phyloP scores from a whole-genome alignment of 2,888 invertebrate genomes.

The Chloroclystis v-ata region DNA sequence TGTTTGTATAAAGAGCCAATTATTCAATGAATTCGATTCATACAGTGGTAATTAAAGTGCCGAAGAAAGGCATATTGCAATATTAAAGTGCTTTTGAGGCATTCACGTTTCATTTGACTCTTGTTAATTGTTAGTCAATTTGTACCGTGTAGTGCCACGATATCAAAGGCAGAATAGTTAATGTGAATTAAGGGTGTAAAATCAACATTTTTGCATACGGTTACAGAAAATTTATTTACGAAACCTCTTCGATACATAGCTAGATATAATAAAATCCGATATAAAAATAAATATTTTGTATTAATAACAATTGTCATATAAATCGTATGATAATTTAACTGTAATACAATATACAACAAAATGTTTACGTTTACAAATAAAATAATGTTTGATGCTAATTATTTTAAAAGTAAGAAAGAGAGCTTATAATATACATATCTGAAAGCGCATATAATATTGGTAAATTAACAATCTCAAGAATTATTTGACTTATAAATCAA shows the following conservation, averaged over 20 bases:
- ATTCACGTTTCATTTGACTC: constrained; percentile 5
- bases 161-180: background rate
- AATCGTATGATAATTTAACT: constrained; percentile 31
- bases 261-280: constrained; percentile 58
- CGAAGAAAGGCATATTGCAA: too few species aligned
- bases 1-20: too few species aligned
- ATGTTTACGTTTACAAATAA: background rate
- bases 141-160: constrained; percentile 1
- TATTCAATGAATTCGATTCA: too few species aligned
- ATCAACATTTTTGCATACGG: constrained; percentile 25
- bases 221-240: constrained; percentile 47
- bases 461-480: too few species aligned
- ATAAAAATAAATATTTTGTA: constrained; percentile 65
- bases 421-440: too few species aligned
- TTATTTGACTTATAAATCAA: too few species aligned
- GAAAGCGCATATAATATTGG: too few species aligned
- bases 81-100: background rate
- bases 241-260: constrained; percentile 44
- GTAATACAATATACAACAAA: constrained; percentile 23
- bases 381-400: too few species aligned
- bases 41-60: too few species aligned
- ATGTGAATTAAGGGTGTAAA: constrained; percentile 12
- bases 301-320: constrained; percentile 45
- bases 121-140: constrained; percentile 4
- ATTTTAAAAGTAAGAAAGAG: too few species aligned